phyloP scores from a whole-genome alignment of 2,113 vertebrate species.

The Oenanthe melanoleuca region DNA sequence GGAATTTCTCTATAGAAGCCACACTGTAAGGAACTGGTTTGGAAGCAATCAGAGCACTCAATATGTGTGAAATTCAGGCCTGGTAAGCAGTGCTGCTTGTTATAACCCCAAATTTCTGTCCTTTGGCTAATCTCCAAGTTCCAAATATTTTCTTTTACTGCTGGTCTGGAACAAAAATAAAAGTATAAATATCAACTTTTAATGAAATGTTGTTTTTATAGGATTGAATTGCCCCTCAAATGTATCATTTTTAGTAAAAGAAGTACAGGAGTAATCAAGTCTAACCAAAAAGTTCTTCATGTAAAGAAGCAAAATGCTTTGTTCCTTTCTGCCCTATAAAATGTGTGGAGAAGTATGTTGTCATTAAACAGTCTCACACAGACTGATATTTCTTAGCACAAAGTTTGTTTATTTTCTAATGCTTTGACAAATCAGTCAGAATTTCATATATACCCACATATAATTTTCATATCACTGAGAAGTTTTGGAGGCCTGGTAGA shows the following conservation, averaged over 20 bases:
- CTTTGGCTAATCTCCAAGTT: neutral
- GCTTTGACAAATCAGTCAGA: neutral
- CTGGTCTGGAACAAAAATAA: neutral
- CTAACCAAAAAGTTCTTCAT: neutral
- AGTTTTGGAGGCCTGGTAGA: neutral
- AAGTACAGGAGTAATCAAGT: neutral
- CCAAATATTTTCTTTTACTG: neutral
- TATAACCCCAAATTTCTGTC: neutral
- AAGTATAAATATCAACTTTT: neutral
- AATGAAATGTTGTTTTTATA: neutral
- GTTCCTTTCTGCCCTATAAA: neutral
- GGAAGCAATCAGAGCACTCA: neutral
- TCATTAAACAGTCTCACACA: neutral
- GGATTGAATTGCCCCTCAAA: neutral
- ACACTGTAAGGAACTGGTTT: neutral
- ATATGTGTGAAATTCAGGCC: neutral
- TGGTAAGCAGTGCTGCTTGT: neutral
- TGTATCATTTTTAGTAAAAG: neutral
- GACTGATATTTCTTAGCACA: neutral
- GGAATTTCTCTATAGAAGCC: neutral
- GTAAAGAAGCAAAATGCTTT: neutral
- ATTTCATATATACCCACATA: neutral
- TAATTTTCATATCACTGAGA: neutral
- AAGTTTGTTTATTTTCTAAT: neutral
- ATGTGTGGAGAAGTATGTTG: neutral